phyloP scores from a whole-genome alignment of 2,113 vertebrate genomes.

The Strigops habroptila region DNA sequence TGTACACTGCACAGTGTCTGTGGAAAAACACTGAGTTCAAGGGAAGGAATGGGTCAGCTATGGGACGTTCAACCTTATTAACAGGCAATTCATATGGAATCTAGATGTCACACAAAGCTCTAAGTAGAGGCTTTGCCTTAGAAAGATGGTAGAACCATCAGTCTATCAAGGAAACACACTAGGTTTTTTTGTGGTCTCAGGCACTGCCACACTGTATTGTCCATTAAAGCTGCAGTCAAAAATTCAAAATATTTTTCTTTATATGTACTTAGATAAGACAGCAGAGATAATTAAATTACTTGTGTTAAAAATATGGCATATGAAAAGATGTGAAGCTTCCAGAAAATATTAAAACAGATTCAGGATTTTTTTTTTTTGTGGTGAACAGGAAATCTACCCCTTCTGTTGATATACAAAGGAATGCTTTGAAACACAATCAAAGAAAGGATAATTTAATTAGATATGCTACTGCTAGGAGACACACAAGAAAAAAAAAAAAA shows the following conservation, averaged over 20 bases:
- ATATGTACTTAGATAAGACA: not conserved
- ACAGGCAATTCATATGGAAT: not conserved
- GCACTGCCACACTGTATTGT: not conserved
- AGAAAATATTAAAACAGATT: constrained; percentile 42
- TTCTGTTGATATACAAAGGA: constrained; percentile 27
- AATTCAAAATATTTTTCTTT: not conserved
- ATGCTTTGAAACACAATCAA: constrained; percentile 51
- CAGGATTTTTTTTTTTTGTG: not conserved
- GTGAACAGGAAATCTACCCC: constrained; percentile 30
- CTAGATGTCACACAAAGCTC: not conserved
- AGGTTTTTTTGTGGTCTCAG: not conserved
- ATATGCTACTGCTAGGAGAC: not conserved
- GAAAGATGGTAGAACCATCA: not conserved
- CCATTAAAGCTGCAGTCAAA: not conserved
- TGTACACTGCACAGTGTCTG: not conserved
- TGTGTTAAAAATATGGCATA: not conserved
- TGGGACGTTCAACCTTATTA: not conserved
- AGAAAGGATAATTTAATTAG: constrained; percentile 54
- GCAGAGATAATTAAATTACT: not conserved
- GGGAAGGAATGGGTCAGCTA: not conserved
- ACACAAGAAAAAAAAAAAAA: not conserved
- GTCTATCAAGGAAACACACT: not conserved
- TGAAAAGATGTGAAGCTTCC: not conserved
- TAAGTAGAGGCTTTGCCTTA: not conserved
- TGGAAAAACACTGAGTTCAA: not conserved